Conservation (phyloP, 2,797 vertebrate species). For the Protonibea diacanthus region DNA sequence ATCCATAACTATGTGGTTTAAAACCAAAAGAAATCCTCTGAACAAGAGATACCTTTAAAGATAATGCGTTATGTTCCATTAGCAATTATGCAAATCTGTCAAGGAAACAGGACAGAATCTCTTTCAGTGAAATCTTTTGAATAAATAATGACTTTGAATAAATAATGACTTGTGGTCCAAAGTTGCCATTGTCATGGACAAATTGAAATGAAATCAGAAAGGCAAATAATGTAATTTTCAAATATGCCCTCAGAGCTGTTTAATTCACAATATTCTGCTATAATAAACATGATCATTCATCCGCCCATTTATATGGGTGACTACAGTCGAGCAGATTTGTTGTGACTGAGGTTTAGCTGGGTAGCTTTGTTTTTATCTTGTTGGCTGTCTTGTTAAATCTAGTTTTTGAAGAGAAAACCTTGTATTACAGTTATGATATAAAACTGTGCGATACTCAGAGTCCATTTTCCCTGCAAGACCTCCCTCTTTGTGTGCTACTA, state of each 20-base stretch:
- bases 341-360: background rate
- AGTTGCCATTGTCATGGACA: background rate
- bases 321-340: background rate
- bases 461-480: background rate
- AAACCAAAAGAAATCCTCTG: background rate
- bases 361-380: background rate
- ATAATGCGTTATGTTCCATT: background rate
- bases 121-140: background rate
- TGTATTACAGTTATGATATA: background rate
- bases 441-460: background rate
- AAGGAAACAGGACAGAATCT: background rate
- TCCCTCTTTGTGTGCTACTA: background rate
- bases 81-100: background rate
- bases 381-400: background rate
- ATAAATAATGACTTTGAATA: conserved; percentile 16
- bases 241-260: conserved; percentile 6
- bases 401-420: background rate
- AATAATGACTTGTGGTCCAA: background rate
- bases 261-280: background rate
- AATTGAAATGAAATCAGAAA: conserved; percentile 21
- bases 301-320: background rate
- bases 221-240: conserved; percentile 24
- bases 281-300: background rate
- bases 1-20: background rate
- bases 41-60: background rate